phyloP scores from a whole-genome alignment of 2,113 vertebrate species.

The Osmerus mordax region DNA sequence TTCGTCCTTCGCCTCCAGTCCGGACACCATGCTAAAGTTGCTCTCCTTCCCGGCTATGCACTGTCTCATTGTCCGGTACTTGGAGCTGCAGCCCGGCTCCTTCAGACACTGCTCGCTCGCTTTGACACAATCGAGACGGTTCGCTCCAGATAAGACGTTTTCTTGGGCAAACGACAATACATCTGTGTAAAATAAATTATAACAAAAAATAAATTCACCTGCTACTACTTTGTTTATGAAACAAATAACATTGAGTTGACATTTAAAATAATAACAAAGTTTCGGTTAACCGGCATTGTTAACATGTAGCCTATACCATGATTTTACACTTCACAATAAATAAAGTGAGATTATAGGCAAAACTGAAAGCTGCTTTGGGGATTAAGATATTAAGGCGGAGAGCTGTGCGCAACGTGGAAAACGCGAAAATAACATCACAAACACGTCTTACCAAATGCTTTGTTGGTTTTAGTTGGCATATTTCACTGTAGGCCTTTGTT shows the following conservation, averaged over 20 bases:
- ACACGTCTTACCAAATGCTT: constrained; percentile 1
- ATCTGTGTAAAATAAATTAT: constrained; percentile 63
- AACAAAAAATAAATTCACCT: constrained; percentile 16
- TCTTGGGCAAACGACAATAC: constrained; percentile 77
- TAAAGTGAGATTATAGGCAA: neutral
- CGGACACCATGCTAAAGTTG: constrained; percentile 93
- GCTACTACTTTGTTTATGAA: neutral
- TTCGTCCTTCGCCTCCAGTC: constrained; percentile 92
- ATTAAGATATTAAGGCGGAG: constrained; percentile 13
- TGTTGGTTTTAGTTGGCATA: too few relatives aligned
- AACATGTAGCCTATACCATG: neutral
- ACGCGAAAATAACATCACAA: neutral
- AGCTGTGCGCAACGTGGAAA: neutral
- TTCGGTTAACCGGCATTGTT: neutral
- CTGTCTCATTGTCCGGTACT: constrained; percentile 96
- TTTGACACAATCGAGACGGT: constrained; percentile 89
- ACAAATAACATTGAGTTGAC: neutral
- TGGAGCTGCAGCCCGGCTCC: constrained; percentile 92
- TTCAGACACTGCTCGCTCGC: constrained; percentile 94
- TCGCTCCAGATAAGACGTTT: constrained; percentile 68
- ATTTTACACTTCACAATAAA: neutral
- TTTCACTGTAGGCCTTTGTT: too few relatives aligned
- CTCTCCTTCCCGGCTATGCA: constrained; percentile 92
- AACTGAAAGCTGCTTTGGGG: constrained; percentile 8
- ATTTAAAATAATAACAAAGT: neutral